phyloP scores from a whole-genome alignment of 2,888 invertebrate species.

The Cotesia congregata region DNA sequence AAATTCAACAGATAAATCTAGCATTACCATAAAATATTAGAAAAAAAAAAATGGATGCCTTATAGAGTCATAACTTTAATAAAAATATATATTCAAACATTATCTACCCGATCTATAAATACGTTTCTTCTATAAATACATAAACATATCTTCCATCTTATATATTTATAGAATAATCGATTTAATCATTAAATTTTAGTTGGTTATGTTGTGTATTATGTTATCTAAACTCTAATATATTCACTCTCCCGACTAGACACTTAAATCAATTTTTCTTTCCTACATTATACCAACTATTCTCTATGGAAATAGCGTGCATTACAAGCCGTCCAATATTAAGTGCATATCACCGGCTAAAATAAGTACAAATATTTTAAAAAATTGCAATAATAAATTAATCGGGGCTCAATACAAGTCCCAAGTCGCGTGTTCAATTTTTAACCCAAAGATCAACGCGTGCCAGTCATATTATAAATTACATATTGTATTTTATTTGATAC shows the following conservation, averaged over 20 bases:
- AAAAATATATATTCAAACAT: background rate
- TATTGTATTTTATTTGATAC: too few species aligned
- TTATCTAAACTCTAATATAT: background rate
- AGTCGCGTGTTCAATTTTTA: background rate
- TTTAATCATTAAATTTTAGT: background rate
- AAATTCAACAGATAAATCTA: background rate
- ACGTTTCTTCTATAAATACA: background rate
- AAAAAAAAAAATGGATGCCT: background rate
- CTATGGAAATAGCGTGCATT: background rate
- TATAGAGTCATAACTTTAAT: background rate
- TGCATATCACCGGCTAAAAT: background rate
- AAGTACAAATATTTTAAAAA: too few species aligned
- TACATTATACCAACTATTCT: background rate
- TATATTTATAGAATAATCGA: background rate
- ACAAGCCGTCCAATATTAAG: background rate
- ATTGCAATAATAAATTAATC: background rate
- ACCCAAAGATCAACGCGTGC: background rate
- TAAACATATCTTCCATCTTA: background rate
- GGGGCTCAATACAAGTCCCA: background rate
- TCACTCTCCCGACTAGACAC: background rate
- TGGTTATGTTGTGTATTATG: background rate
- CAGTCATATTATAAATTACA: background rate
- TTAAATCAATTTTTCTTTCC: background rate
- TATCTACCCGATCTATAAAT: constrained; percentile 1
- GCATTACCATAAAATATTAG: background rate